Evolutionary conservation across 2,888 invertebrate species (phyloP).

Genomic region (Chrysolina oricalcia): DNA sequence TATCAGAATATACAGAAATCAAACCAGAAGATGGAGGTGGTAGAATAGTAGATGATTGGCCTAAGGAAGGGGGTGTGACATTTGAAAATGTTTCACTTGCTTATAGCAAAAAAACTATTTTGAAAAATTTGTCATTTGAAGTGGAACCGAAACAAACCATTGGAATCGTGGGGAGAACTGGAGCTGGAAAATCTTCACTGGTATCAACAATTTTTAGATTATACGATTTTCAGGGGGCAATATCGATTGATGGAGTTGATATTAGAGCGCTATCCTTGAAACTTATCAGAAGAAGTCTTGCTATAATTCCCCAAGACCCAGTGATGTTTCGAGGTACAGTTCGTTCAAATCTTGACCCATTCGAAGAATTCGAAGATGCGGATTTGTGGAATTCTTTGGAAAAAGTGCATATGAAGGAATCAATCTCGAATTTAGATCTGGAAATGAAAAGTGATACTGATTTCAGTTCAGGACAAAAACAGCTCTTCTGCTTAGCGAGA

Average conservation of each 20-base stretch:
- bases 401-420: constrained; percentile 67
- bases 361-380: constrained; percentile 52
- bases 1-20: constrained; percentile 72
- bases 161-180: constrained; percentile 83
- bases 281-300: constrained; percentile 77
- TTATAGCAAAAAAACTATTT: constrained; percentile 82
- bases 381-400: constrained; percentile 59
- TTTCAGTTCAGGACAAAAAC: constrained; percentile 74
- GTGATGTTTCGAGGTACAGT: constrained; percentile 83
- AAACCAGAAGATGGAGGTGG: constrained; percentile 64
- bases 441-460: constrained; percentile 59
- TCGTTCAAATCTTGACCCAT: constrained; percentile 66
- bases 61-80: constrained; percentile 78
- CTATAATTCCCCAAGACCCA: constrained; percentile 90
- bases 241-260: constrained; percentile 79
- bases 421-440: constrained; percentile 74
- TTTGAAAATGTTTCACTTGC: constrained; percentile 81
- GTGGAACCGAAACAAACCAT: constrained; percentile 82
- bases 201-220: constrained; percentile 81
- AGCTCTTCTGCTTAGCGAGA: constrained; percentile 81
- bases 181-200: constrained; percentile 87
- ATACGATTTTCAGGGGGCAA: constrained; percentile 73
- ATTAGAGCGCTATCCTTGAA: constrained; percentile 70
- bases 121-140: constrained; percentile 79
- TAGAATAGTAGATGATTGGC: constrained; percentile 80